phyloP scores from a whole-genome alignment of 2,797 vertebrate genomes.

The Chiloscyllium punctatum region DNA sequence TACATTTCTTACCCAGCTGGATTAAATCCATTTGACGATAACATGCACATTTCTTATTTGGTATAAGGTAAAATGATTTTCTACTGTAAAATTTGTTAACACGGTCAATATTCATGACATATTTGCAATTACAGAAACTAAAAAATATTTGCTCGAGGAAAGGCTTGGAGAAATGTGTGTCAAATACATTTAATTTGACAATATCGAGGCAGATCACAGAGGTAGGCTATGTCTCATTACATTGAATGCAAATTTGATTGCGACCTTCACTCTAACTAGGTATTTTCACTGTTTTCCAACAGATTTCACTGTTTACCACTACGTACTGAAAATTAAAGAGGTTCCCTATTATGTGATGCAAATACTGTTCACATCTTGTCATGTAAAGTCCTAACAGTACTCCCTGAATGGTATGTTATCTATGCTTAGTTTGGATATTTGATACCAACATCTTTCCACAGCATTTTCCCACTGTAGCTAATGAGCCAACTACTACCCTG shows the following conservation, averaged over 20 bases:
- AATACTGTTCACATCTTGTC: not conserved
- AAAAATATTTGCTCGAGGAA: not conserved
- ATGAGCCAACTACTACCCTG: not conserved
- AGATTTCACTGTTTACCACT: not conserved
- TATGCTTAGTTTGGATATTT: not conserved
- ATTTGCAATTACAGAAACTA: not conserved
- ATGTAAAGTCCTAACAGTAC: not conserved
- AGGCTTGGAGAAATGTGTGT: not conserved
- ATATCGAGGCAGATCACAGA: not conserved
- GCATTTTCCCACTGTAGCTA: not conserved
- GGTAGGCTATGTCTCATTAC: too few species aligned
- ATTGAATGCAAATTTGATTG: too few species aligned
- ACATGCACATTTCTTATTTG: not conserved
- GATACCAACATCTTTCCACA: not conserved
- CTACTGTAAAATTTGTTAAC: not conserved
- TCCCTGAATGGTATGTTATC: not conserved
- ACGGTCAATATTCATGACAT: not conserved
- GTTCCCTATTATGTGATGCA: not conserved
- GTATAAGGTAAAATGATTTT: not conserved
- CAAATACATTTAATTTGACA: not conserved
- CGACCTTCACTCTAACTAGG: not conserved
- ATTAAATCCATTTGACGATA: not conserved
- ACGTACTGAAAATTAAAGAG: not conserved
- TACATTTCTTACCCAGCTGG: not conserved
- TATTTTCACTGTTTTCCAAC: not conserved